These are phyloP conservation scores for Elmis aenea DNA, from an alignment of 2,888 invertebrate species.

Conservation along the genomic window DNA sequence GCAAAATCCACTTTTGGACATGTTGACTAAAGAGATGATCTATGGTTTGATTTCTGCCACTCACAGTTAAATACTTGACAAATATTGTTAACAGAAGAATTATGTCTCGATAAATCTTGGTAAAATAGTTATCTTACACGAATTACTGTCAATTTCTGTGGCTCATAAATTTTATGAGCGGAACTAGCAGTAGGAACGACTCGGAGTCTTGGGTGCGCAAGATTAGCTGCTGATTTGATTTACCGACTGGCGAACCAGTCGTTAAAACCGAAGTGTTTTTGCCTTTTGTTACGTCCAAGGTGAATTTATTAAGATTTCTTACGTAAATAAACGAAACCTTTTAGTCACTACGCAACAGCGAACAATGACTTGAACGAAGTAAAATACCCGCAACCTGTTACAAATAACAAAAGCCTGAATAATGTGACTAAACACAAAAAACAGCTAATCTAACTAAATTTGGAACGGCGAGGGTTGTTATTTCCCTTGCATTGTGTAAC, in stretches of 20 bases:
- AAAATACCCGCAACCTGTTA: neutral
- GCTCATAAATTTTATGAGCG: slow-evolving; percentile 37
- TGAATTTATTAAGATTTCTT: slow-evolving; percentile 1
- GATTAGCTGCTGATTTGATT: slow-evolving; percentile 14
- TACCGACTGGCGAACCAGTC: slow-evolving; percentile 10
- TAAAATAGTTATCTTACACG: slow-evolving; percentile 42
- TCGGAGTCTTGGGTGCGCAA: slow-evolving; percentile 13
- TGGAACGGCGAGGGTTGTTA: slow-evolving; percentile 18
- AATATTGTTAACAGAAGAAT: slow-evolving; percentile 45
- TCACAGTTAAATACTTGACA: slow-evolving; percentile 42
- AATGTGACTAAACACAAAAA: slow-evolving; percentile 14
- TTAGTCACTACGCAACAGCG: too few species aligned
- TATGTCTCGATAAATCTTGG: slow-evolving; percentile 47
- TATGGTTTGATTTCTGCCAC: slow-evolving; percentile 43
- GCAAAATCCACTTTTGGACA: slow-evolving; percentile 40
- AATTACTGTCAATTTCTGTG: slow-evolving; percentile 44
- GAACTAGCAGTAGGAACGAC: slow-evolving; percentile 13
- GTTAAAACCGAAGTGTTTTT: slow-evolving; percentile 9
- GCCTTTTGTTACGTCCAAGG: neutral
- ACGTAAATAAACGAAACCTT: too few species aligned
- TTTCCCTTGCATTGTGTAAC: slow-evolving; percentile 21
- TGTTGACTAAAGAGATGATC: slow-evolving; percentile 45
- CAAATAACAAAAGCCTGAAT: slow-evolving; percentile 9
- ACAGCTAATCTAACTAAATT: slow-evolving; percentile 19
- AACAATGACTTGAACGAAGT: too few species aligned